Conservation (phyloP, 35 echinoderm and acorn worm genomes). For the Acanthaster planci region DNA sequence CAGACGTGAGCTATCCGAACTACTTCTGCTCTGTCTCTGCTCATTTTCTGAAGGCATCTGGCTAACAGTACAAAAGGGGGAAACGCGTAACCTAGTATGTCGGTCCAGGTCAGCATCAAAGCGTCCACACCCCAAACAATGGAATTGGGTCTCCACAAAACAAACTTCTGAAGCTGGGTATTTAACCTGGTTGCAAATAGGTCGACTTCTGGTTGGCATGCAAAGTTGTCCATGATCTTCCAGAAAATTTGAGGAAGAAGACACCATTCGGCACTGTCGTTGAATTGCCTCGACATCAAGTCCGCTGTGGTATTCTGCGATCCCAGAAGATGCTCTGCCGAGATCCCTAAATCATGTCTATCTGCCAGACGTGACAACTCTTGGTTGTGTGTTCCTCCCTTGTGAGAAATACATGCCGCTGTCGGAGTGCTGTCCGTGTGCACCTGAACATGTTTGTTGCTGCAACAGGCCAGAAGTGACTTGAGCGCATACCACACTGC, state of each 20-base stretch:
- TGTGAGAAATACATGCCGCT: no score
- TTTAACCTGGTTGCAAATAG: constrained; percentile 59
- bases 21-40: constrained; percentile 20
- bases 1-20: constrained; percentile 38
- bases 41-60: constrained; percentile 39
- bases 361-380: no score
- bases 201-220: constrained; percentile 30
- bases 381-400: no score
- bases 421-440: no score
- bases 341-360: no score
- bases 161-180: constrained; percentile 20
- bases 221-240: constrained; percentile 2
- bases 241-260: constrained; percentile 28
- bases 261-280: constrained; percentile 43
- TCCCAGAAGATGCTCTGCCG: constrained; percentile 47
- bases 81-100: constrained; percentile 36
- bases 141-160: constrained; percentile 39
- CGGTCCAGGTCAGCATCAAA: constrained; percentile 16
- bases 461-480: no score
- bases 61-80: constrained; percentile 44
- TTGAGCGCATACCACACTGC: no score
- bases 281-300: constrained; percentile 39
- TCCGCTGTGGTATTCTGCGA: constrained; percentile 54
- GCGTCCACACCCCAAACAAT: constrained; percentile 29
- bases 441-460: no score